Conservation (phyloP, 2,113 vertebrate species). For the Numida meleagris region DNA sequence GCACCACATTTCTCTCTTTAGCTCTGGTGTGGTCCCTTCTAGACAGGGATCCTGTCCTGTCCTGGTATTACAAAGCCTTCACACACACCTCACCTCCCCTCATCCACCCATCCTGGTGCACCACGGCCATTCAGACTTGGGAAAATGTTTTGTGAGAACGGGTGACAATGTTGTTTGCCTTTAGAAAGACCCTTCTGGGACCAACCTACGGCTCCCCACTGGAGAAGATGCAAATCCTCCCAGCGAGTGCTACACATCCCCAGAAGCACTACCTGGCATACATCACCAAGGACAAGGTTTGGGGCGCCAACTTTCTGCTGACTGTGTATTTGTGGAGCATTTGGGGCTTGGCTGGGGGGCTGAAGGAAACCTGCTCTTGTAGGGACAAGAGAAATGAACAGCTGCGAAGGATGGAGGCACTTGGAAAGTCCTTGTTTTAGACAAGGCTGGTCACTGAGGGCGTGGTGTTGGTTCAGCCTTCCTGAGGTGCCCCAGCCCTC, state of each 20-base stretch:
- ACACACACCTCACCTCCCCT: neutral
- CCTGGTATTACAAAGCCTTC: neutral
- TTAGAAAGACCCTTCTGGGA: slow-evolving; percentile 88
- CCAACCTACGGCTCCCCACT: slow-evolving; percentile 88
- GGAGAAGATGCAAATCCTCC: slow-evolving; percentile 83
- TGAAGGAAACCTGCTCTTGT: neutral
- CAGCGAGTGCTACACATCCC: slow-evolving; percentile 34
- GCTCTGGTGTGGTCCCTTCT: neutral
- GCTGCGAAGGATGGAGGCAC: neutral
- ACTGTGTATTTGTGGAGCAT: neutral
- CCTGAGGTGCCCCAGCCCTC: neutral
- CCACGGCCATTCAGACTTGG: neutral
- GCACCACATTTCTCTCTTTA: neutral
- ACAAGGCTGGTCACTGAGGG: neutral
- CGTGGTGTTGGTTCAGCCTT: neutral
- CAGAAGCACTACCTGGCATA: slow-evolving; percentile 83
- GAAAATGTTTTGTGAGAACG: neutral
- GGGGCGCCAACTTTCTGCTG: neutral
- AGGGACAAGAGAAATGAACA: neutral
- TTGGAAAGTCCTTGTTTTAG: neutral
- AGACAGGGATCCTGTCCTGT: neutral
- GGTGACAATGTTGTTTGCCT: neutral
- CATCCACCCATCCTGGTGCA: neutral
- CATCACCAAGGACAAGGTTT: slow-evolving; percentile 90
- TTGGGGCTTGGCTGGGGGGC: neutral